Percentiles rank a stretch among this genome's conserved stretches.
Conservation (phyloP, 2,797 vertebrate species). For the Poliocrania exsul region DNA sequence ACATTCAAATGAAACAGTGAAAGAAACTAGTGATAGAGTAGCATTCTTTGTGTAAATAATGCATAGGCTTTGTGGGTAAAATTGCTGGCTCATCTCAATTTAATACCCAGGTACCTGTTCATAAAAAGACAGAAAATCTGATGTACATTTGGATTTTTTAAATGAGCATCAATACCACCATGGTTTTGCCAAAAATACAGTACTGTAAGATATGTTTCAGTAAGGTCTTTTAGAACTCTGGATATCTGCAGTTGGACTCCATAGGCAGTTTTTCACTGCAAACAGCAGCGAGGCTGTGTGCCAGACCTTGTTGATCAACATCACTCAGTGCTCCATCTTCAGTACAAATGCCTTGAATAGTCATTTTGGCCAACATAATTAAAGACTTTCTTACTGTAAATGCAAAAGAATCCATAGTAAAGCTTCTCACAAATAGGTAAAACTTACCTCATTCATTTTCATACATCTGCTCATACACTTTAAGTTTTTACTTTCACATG, state of each 20-base stretch:
- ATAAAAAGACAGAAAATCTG: background rate
- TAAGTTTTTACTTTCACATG: background rate
- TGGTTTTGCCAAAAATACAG: background rate
- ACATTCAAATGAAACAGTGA: background rate
- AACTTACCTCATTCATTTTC: background rate
- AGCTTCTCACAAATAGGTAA: background rate
- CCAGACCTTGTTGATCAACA: background rate
- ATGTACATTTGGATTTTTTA: background rate
- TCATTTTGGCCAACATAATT: background rate
- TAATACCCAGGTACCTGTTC: background rate
- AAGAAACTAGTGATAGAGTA: background rate
- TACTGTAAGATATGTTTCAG: background rate
- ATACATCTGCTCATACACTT: fast-evolving
- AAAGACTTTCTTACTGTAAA: background rate
- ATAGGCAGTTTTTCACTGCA: background rate
- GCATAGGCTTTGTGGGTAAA: background rate
- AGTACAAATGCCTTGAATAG: background rate
- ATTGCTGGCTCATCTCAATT: background rate
- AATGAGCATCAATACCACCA: background rate
- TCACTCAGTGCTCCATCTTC: background rate
- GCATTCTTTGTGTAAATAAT: conserved; percentile 31
- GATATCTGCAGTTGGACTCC: background rate
- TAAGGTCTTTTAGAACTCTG: background rate
- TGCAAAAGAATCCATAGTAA: background rate
- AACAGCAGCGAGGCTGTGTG: background rate